Evolutionary conservation across 2,797 vertebrate species (phyloP).

Genomic region (Parotocinclus haroldoi): DNA sequence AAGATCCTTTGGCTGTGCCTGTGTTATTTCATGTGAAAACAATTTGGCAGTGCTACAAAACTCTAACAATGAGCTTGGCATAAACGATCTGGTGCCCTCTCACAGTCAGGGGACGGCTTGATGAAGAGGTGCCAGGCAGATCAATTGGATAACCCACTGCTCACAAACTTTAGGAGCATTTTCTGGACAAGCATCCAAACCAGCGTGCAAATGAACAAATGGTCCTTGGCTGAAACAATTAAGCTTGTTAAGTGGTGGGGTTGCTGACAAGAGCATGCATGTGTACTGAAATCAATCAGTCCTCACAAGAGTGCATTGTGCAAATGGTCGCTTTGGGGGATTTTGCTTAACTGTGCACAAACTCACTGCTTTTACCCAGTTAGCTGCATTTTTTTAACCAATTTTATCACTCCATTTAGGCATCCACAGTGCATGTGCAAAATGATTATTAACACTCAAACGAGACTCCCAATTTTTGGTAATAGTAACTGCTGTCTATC

Average conservation of each 20-base stretch:
- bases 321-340: no score
- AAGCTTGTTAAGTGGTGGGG: conserved; percentile 46
- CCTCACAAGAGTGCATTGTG: conserved; percentile 32
- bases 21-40: conserved; percentile 22
- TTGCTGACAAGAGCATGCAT: conserved; percentile 28
- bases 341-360: conserved; percentile 30
- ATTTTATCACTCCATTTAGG: conserved; percentile 32
- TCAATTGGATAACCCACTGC: conserved; percentile 18
- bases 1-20: conserved; percentile 22
- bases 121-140: conserved; percentile 25
- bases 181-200: conserved; percentile 41
- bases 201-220: conserved; percentile 47
- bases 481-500: conserved; percentile 1
- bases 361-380: conserved; percentile 10
- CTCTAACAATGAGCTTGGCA: conserved; percentile 21
- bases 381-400: conserved; percentile 5
- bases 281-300: conserved; percentile 45
- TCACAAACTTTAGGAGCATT: conserved; percentile 15
- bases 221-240: conserved; percentile 52
- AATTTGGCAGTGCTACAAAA: conserved; percentile 17
- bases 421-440: conserved; percentile 14
- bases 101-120: conserved; percentile 16
- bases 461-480: conserved; percentile 20
- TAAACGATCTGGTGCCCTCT: conserved; percentile 36
- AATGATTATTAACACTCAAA: conserved; percentile 31